Base-by-base conservation (phyloP, 2,113 vertebrate genomes). In the Indicator maculatus region DNA sequence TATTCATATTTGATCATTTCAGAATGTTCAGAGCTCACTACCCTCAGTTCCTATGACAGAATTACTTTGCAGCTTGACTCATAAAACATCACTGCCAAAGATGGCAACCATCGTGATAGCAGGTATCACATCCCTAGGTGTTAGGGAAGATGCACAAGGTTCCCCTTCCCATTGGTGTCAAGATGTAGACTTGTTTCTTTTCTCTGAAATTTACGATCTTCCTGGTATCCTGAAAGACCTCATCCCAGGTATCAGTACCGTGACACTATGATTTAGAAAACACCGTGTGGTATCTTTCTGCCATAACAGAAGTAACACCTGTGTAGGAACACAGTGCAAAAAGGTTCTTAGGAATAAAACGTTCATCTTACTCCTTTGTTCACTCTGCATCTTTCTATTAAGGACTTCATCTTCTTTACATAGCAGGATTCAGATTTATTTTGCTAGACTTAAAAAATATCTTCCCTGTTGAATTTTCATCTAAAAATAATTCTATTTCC, bases 401-500 rank as follows among this genome's bases (percentile, higher is more conserved):
- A 63, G 53, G 27, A 66, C 28, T 65, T 65, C 0, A 41, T 64
- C 9, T 10, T 84, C 14, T 67, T 93, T 71, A 39, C 11, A 1
- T 47, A 85, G 52, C 23, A 83, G 31, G 23, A 80, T 78, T 83
- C 16, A 44, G 17, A 23, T 72, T 39, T 27, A 44, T 55, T 89
- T 28, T 27, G 44, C 16, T 60, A 21, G 26, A 36, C 27, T 47
- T 44, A 30, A 31, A 30, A 44, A 83, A 16, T 88, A 26, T 73
- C 12, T 64, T 93, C 20, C 1, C 1, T 64, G 14, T 93, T 93
- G 58, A 88, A 23, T 83, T 67, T 86, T 75, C 4, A 30, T 86
- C 36, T 94, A 50, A 94, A 89, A 88, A 17, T 67, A 47, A 59
- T 88, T 97, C 13, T 92, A 9, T 95, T 93, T 97, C 64, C 97